Base-by-base conservation (phyloP, 2,888 invertebrate genomes). In the Coleophora deauratella region DNA sequence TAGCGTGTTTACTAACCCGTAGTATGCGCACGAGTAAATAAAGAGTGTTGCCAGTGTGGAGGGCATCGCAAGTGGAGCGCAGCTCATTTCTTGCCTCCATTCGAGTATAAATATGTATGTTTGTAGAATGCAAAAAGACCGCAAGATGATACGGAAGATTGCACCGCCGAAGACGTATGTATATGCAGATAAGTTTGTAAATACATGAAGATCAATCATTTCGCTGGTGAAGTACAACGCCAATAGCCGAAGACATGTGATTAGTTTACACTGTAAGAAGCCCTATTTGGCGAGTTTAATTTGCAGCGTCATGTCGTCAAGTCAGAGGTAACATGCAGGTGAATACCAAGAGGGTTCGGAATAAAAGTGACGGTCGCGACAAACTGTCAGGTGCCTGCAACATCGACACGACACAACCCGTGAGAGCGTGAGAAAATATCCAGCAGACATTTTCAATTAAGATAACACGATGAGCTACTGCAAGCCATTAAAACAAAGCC, bases 11-110 rank as follows among this genome's bases (percentile, higher is more conserved):
- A 21, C 21, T 21, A 21, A 21, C 21, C 21, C 21, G 21, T 21
- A 21, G 21, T 21, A 52, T 52, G 50, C 50, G 53, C 58, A 52
- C 52, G 50, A 45, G 52, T 53, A 57, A 51, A 58, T 56, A 57
- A 56, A 51, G 57, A n/a, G 59, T 60, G 57, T 59, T 49, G 49
- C 57, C 50, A 50, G 51, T 52, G 59, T 21, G 53, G 61, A 66
- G 62, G 66, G 62, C 60, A 59, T 46, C 57, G 66, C 64, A 73
- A 74, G 68, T 73, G 74, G 70, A 74, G 75, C 72, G 70, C 74
- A 68, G 51, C 64, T 72, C 63, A 57, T 72, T 72, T 69, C 71
- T 72, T 71, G 65, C 68, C 58, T 62, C 63, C 60, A 62, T 62
- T 62, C 57, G 60, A 52, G 55, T 67, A 67, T 71, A 69, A 71